Base-by-base conservation (phyloP, 1,140 invertebrate species). In the Hypothenemus hampei region DNA sequence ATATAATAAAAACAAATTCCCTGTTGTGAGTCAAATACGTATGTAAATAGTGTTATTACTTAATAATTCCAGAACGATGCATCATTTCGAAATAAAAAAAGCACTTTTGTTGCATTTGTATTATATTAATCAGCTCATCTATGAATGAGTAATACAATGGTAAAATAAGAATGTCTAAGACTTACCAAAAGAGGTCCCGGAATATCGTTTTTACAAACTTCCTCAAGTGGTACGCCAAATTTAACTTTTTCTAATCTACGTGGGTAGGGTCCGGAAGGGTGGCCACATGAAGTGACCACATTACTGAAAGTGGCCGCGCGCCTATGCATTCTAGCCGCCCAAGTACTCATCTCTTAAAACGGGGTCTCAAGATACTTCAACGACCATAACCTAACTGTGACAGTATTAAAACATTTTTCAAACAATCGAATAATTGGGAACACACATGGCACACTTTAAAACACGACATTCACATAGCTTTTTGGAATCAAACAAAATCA, bases 201-300 rank as follows among this genome's bases (percentile, higher is more conserved):
- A 74, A 95, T 91, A 75, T 93, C 91, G 72, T 89, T 89, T 71
- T 93, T 91, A 74, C 91, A 95, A 31, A 93, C 90, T 81, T 92
- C 88, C 63, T 89, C 85, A 24, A 94, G 75, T 15, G 89, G 84
- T 54, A 86, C 86, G 55, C 91, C 91, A 76, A 95, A 95, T 73
- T 93, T 95, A 8, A 95, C 92, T 81, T 93, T 93, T 76, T 93
- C 90, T 52, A 93, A 77, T 67, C 89, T 78, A 62, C 88, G 78
- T 2, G 86, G 84, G 70, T 90, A 90, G 18, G 86, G 87, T 39
- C 72, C 81, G 39, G 74, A 81, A 18, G 83, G 85, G 76, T 84
- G 89, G 58, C 82, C 88, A 73, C 89, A 92, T 56, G 89, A 91
- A 54, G 89, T 91, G 57, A 92, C 89, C 66, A 91, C 89, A 75